These are phyloP conservation scores for Brachionus koreanus DNA, from an alignment of 1,140 invertebrate genomes.

Conservation along the genomic window DNA sequence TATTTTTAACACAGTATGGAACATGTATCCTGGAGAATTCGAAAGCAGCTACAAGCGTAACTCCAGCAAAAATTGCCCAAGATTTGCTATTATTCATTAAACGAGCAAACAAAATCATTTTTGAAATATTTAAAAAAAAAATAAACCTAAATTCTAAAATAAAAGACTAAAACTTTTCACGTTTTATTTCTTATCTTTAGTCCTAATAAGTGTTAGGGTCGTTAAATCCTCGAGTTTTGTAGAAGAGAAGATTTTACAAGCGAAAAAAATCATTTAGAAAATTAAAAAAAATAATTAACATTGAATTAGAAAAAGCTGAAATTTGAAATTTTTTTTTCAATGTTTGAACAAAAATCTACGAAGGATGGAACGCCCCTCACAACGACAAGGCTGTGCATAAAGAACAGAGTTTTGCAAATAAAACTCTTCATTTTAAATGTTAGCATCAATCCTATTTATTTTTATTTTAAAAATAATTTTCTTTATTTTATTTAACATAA, in stretches of 20 bases:
- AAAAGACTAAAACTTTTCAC: constrained; percentile 2
- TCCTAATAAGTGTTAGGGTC: not conserved
- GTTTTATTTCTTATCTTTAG: not conserved
- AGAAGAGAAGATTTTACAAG: too few relatives aligned
- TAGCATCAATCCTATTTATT: not conserved
- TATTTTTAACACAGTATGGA: not conserved
- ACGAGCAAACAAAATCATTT: not conserved
- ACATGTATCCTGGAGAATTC: constrained; percentile 6
- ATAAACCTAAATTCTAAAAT: not conserved
- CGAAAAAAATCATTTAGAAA: not conserved
- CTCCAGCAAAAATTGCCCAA: not conserved
- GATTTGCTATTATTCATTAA: not conserved
- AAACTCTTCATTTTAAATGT: not conserved
- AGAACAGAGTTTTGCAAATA: not conserved
- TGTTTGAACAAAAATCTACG: not conserved
- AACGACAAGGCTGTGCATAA: not conserved
- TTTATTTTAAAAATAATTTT: not conserved
- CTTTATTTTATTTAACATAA: not conserved
- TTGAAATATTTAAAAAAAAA: not conserved
- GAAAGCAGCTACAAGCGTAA: not conserved
- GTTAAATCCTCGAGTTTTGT: not conserved
- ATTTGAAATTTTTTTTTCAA: not conserved
- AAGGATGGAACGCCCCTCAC: not conserved
- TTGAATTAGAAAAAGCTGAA: not conserved
- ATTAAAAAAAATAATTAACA: not conserved